A percentile compares a stretch with the other conserved stretches of the same genome.
phyloP scores from a whole-genome alignment of 2,797 vertebrate species.

The Calcarius lapponicus region DNA sequence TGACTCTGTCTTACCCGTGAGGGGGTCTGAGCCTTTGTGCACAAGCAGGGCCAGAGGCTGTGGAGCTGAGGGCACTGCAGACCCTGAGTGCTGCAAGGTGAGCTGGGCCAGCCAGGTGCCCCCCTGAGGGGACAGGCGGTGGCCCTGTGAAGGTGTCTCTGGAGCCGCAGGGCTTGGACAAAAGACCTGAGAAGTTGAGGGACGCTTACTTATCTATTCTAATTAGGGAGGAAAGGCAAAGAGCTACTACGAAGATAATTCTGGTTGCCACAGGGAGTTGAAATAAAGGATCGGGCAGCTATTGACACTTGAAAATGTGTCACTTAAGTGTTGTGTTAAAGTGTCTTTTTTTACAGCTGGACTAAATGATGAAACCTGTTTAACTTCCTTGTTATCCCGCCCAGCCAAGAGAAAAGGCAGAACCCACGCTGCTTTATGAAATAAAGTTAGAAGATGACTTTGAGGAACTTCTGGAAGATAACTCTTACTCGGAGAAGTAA shows the following conservation, averaged over 20 bases:
- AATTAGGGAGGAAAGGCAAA: not conserved
- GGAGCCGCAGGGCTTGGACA: not conserved
- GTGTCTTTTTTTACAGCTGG: not conserved
- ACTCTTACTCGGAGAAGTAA: not conserved
- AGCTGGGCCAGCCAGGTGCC: not conserved
- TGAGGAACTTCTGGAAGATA: not conserved
- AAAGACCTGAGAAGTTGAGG: not conserved
- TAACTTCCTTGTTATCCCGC: not conserved
- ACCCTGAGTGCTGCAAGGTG: not conserved
- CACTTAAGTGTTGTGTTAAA: not conserved
- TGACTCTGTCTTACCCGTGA: rapidly evolving
- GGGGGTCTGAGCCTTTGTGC: not conserved
- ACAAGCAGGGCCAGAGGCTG: not conserved
- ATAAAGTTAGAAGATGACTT: not conserved
- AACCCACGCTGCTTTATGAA: not conserved
- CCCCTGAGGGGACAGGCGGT: not conserved
- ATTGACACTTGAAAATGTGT: not conserved
- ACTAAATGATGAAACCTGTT: not conserved
- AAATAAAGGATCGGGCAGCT: not conserved
- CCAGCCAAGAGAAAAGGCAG: not conserved
- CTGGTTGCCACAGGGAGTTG: not conserved
- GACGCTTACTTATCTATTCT: not conserved
- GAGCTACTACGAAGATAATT: not conserved
- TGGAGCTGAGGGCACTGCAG: not conserved
- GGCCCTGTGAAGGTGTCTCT: not conserved